A percentile compares a stretch with the other conserved stretches of the same genome.
These are phyloP conservation scores for Augochlorella aurata DNA, from an alignment of 2,888 invertebrate genomes.

Conservation along the genomic window DNA sequence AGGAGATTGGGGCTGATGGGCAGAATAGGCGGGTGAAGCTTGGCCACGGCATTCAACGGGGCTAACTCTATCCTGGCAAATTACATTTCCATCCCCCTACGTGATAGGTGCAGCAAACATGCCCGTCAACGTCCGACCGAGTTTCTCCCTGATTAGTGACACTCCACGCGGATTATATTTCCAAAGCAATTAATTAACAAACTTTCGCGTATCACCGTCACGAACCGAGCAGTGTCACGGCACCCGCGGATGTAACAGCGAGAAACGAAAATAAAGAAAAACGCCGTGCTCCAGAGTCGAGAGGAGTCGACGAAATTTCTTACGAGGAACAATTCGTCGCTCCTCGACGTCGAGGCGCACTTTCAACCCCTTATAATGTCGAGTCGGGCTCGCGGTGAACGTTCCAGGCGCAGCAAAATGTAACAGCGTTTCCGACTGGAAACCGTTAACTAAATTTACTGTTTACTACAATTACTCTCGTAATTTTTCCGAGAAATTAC, in stretches of 20 bases:
- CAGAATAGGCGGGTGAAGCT: constrained; percentile 59
- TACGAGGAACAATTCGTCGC: constrained; percentile 12
- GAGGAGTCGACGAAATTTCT: constrained; percentile 49
- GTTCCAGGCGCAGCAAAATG: neutral
- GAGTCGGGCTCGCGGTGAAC: neutral
- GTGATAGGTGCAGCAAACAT: constrained; percentile 74
- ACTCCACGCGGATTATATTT: constrained; percentile 71
- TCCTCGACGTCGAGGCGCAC: neutral
- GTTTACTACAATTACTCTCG: neutral
- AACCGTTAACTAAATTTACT: neutral
- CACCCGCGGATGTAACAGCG: neutral
- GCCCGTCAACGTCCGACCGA: constrained; percentile 74
- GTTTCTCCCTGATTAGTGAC: constrained; percentile 73
- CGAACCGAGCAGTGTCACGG: constrained; percentile 20
- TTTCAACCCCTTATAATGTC: neutral
- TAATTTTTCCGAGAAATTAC: neutral
- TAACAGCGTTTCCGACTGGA: neutral
- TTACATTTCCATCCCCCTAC: constrained; percentile 75
- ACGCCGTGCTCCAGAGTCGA: neutral
- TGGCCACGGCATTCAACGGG: constrained; percentile 69
- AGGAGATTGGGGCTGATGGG: constrained; percentile 51
- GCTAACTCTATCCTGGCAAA: constrained; percentile 74
- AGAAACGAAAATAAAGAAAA: neutral
- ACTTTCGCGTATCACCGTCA: constrained; percentile 56
- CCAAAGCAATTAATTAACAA: constrained; percentile 73